Evolutionary conservation across 2,797 vertebrate species (phyloP).

Genomic region (Aplochiton taeniatus): DNA sequence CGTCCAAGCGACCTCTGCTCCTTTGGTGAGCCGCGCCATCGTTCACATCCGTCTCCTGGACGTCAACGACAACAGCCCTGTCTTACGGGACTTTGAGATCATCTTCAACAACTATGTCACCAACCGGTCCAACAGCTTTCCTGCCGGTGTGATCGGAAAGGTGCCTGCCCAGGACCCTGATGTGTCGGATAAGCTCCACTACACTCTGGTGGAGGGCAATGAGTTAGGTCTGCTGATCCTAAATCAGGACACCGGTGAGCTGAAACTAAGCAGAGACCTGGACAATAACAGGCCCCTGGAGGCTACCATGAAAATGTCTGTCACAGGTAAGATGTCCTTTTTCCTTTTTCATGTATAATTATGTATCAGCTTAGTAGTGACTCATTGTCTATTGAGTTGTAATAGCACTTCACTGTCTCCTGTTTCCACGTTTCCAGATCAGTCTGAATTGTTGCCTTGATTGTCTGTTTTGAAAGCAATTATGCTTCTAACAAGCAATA

Average conservation of each 20-base stretch:
- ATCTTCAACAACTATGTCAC: conserved; percentile 90
- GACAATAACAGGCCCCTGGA: conserved; percentile 87
- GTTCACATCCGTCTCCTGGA: conserved; percentile 82
- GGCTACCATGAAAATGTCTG: conserved; percentile 83
- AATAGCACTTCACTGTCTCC: too few species aligned
- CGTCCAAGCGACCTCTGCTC: conserved; percentile 89
- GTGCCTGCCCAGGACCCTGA: conserved; percentile 86
- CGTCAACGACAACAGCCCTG: conserved; percentile 84
- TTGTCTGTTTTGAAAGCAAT: too few species aligned
- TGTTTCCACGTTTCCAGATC: too few species aligned
- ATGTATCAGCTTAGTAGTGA: neutral
- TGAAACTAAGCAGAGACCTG: conserved; percentile 83
- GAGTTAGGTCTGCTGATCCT: conserved; percentile 82
- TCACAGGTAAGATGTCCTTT: conserved; percentile 77
- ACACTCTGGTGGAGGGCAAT: conserved; percentile 84
- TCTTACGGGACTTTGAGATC: conserved; percentile 86
- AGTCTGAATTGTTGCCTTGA: too few species aligned
- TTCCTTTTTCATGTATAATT: neutral
- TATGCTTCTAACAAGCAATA: too few species aligned
- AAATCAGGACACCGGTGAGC: conserved; percentile 79
- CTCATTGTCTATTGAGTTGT: too few species aligned
- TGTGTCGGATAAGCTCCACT: conserved; percentile 83
- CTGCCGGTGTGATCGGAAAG: conserved; percentile 82
- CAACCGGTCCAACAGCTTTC: conserved; percentile 87
- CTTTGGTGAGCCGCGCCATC: conserved; percentile 84